Conservation (phyloP, 1,140 invertebrate species). For the Anoplophora glabripennis region DNA sequence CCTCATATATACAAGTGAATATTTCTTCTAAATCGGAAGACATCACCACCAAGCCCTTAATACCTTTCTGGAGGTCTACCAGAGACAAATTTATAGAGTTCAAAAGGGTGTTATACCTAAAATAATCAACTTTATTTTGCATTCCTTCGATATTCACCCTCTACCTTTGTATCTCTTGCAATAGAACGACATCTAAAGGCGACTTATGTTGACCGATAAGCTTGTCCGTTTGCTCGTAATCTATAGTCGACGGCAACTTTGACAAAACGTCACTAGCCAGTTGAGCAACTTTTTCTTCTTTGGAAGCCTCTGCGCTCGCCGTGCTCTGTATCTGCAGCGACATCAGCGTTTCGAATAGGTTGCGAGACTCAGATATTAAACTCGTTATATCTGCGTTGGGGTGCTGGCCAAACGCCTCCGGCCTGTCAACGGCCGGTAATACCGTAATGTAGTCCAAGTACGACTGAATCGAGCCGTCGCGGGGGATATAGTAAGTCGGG, state of each 20-base stretch:
- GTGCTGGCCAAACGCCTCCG: conserved; percentile 86
- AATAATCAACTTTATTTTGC: conserved; percentile 9
- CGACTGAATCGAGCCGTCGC: conserved; percentile 73
- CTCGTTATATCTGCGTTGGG: conserved; percentile 89
- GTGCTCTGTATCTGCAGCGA: conserved; percentile 69
- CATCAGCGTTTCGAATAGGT: conserved; percentile 78
- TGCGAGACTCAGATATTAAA: conserved; percentile 70
- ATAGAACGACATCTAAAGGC: conserved; percentile 76
- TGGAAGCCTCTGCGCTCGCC: conserved; percentile 53
- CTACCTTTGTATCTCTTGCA: conserved; percentile 71
- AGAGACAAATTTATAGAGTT: conserved; percentile 56
- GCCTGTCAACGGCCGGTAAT: conserved; percentile 71
- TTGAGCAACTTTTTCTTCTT: conserved; percentile 60
- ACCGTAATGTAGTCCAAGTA: conserved; percentile 76
- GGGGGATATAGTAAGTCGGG: conserved; percentile 74
- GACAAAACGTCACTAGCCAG: conserved; percentile 67
- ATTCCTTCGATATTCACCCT: neutral
- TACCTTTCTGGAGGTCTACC: conserved; percentile 69
- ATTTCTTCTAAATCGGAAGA: conserved; percentile 77
- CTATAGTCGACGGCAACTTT: conserved; percentile 69
- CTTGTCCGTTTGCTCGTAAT: conserved; percentile 71
- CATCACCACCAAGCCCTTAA: conserved; percentile 81
- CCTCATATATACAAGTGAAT: conserved; percentile 75
- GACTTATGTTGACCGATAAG: conserved; percentile 67
- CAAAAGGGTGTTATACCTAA: conserved; percentile 60